Conservation (phyloP, 1,140 invertebrate genomes). For the Megalopta genalis region DNA sequence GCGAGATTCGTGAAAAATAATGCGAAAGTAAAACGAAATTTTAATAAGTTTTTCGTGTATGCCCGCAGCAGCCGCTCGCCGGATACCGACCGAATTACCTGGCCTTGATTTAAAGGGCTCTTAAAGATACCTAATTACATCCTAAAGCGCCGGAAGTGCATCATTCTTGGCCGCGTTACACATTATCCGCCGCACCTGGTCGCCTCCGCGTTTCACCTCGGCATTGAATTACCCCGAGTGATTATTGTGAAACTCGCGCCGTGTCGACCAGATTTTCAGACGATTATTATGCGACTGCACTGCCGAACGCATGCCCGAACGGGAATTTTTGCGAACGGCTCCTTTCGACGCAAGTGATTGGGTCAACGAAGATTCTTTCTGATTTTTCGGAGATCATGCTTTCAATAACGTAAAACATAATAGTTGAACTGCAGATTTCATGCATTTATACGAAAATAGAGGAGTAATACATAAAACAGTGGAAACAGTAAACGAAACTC, state of each 20-base stretch:
- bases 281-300: neutral
- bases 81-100: slow-evolving; percentile 19
- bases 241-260: neutral
- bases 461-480: no score
- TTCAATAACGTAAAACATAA: no score
- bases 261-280: neutral
- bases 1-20: neutral
- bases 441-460: no score
- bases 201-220: slow-evolving; percentile 4
- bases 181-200: slow-evolving; percentile 53
- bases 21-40: slow-evolving; percentile 11
- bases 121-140: slow-evolving; percentile 56
- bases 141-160: slow-evolving; percentile 50
- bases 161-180: slow-evolving; percentile 29
- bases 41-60: slow-evolving; percentile 30
- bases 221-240: neutral
- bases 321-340: no score
- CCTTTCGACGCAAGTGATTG: no score
- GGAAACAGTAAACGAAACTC: no score
- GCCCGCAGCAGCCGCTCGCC: slow-evolving; percentile 32
- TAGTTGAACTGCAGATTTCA: no score
- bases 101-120: slow-evolving; percentile 54
- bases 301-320: neutral
- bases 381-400: no score
- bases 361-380: no score